These are phyloP conservation scores for Riptortus pedestris DNA, from an alignment of 1,140 invertebrate genomes.

Conservation along the genomic window DNA sequence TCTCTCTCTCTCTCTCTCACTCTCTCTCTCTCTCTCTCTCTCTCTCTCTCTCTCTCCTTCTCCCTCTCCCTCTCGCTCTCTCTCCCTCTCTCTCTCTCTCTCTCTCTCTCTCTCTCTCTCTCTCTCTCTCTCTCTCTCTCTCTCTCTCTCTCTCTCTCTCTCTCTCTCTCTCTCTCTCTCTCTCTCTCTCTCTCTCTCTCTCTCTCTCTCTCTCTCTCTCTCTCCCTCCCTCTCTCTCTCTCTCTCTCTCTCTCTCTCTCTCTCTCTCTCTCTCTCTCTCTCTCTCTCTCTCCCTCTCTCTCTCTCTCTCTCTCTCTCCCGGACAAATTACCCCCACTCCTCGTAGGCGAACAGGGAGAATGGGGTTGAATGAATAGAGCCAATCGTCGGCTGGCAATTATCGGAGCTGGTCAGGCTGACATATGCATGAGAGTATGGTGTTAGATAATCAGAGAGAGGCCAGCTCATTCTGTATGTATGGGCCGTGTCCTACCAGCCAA, in stretches of 20 bases:
- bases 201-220: neutral
- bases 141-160: neutral
- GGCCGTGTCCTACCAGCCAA: too few species aligned
- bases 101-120: neutral
- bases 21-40: conserved; percentile 24
- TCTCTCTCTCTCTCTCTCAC: conserved; percentile 25
- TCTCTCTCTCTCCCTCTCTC: neutral
- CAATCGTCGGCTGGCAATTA: too few species aligned
- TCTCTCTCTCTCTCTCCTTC: neutral
- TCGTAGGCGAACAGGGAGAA: too few species aligned
- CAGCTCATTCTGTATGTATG: too few species aligned
- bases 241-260: neutral
- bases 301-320: neutral
- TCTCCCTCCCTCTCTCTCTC: neutral
- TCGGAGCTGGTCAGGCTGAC: too few species aligned
- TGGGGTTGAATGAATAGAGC: too few species aligned
- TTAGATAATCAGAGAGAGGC: too few species aligned
- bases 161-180: neutral
- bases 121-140: neutral
- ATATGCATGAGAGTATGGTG: too few species aligned
- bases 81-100: neutral
- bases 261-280: neutral
- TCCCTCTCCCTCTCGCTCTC: too few species aligned
- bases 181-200: neutral
- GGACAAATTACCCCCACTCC: neutral